Evolutionary conservation across 2,113 vertebrate genomes (phyloP), one percentile per base, ranked within the genome.

Genomic region (Percopsis transmontana): DNA sequence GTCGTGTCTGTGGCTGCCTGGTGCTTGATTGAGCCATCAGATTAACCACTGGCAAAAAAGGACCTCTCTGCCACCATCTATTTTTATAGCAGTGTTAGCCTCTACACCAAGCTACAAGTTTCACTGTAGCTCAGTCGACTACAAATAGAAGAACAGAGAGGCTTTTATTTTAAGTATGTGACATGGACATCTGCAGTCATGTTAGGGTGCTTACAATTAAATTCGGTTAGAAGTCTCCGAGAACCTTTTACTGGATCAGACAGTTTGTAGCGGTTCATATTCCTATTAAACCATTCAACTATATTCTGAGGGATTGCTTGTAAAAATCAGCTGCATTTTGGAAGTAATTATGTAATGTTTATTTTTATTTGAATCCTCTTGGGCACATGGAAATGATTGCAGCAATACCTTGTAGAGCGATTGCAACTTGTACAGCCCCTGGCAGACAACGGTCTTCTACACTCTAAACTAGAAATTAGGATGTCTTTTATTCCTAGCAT

Each of bases 291-390:
- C 4, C 13, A 23, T 48, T 64, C 15, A 33, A 47, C 18, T 13
- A 45, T 39, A 58, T 63, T 54, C 62, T 53, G 18, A 58, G 33
- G 20, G 24, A 52, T n/a, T 71, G 56, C 66, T 57, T 68, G 45
- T n/a, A 56, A 58, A 40, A 60, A 41, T 70, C 56, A 63, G 59
- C 48, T 19, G 16, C 44, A 42, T 21, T 9, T 58, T 58, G 60
- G 48, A 62, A 48, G 27, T 0, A 33, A 24, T 66, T 10, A 18
- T 67, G 33, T 73, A 75, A 77, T 56, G 1, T 68, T 81, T 76
- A 27, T 62, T 77, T 72, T 68, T 80, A 76, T 72, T 73, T 5
- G 68, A 82, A 84, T 82, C 72, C 74, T 70, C 66, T 72, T 71
- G 63, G 74, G 67, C 81, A 70, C 59, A 18, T 2, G 18, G 58